Evolutionary conservation across 2,888 invertebrate genomes (phyloP).

Genomic region (Leptothorax acervorum): DNA sequence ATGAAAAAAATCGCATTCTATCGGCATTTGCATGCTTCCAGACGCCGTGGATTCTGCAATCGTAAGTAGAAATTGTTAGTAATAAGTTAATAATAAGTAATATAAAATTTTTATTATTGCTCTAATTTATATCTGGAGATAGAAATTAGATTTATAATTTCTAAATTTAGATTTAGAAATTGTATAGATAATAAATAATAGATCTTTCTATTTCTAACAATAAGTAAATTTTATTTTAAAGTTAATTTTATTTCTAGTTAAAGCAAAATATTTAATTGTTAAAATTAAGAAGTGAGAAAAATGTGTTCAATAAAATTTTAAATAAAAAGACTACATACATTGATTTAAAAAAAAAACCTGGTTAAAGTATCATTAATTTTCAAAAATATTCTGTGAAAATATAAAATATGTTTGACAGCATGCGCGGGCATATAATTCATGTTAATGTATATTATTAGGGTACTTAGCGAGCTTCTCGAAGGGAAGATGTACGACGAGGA

Average conservation of each 20-base stretch:
- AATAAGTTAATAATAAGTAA: not conserved
- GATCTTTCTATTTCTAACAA: not conserved
- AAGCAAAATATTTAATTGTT: not conserved
- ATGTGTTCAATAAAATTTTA: not conserved
- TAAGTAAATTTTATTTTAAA: not conserved
- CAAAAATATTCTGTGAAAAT: not conserved
- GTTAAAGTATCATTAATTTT: not conserved
- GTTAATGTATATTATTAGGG: constrained; percentile 69
- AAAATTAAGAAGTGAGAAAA: not conserved
- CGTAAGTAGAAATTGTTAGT: constrained; percentile 72
- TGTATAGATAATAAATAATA: not conserved
- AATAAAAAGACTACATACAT: not conserved
- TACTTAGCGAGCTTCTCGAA: constrained; percentile 79
- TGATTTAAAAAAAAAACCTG: not conserved
- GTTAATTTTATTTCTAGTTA: not conserved
- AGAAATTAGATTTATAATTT: not conserved
- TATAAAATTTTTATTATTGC: not conserved
- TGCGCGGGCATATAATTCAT: not conserved
- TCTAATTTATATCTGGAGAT: not conserved
- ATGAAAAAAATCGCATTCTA: constrained; percentile 78
- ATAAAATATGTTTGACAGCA: not conserved
- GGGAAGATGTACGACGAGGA: constrained; percentile 72
- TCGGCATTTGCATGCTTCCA: constrained; percentile 81
- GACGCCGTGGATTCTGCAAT: constrained; percentile 79
- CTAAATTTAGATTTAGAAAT: not conserved